A percentile compares a stretch with the other conserved stretches of the same genome.
Conservation (phyloP, 2,113 vertebrate genomes). For the Urocolius indicus region DNA sequence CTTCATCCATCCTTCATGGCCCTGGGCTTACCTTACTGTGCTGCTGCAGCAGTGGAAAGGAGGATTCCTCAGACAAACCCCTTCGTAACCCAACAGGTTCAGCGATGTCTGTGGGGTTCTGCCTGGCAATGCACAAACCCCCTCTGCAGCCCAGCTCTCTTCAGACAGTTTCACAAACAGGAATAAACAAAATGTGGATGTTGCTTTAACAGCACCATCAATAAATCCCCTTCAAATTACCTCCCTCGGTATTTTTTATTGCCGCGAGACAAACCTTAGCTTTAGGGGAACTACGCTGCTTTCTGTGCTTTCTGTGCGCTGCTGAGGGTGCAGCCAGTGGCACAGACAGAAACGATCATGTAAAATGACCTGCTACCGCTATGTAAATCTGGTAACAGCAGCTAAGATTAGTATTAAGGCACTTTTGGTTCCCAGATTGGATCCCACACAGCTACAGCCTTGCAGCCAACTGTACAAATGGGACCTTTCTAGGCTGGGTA, state of each 20-base stretch:
- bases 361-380: not conserved
- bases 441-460: not conserved
- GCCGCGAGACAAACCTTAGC: not conserved
- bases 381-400: not conserved
- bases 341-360: not conserved
- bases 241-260: not conserved
- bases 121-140: not conserved
- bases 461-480: not conserved
- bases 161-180: not conserved
- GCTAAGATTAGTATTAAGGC: not conserved
- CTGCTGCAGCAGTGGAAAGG: not conserved
- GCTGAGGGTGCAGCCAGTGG: not conserved
- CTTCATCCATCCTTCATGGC: not conserved
- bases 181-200: not conserved
- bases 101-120: fast-evolving
- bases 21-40: not conserved
- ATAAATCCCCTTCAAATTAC: conserved; percentile 17
- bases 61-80: not conserved
- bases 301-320: not conserved
- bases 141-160: not conserved
- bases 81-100: fast-evolving
- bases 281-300: not conserved
- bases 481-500: not conserved
- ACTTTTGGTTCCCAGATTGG: not conserved
- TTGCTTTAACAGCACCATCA: not conserved